Conservation (phyloP, 1,140 invertebrate species). For the Glossosoma conforme region DNA sequence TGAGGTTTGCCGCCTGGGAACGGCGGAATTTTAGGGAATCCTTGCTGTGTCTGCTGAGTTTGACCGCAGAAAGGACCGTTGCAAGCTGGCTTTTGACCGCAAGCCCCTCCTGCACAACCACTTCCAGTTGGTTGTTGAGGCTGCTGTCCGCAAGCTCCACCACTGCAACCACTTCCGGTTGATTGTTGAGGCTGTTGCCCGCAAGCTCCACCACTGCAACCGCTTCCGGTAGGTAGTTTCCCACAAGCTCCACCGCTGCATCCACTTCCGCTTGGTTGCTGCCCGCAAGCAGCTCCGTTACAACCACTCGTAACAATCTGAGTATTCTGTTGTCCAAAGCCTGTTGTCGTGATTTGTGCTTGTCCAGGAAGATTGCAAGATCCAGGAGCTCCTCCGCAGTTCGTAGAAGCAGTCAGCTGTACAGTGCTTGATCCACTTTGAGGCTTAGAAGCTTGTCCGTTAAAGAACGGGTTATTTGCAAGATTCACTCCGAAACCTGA, state of each 20-base stretch:
- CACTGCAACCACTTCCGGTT: constrained; percentile 8
- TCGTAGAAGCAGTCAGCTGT: constrained; percentile 9
- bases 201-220: not conserved
- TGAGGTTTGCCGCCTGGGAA: not conserved
- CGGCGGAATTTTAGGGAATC: constrained; percentile 3
- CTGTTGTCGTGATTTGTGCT: not conserved
- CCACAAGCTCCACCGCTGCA: not conserved
- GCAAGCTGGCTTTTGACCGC: constrained; percentile 4
- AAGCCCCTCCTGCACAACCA: constrained; percentile 1
- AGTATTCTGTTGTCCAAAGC: constrained; percentile 1
- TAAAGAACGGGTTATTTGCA: constrained; percentile 7
- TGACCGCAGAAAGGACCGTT: constrained; percentile 16
- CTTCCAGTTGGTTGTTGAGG: constrained; percentile 10
- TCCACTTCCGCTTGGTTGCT: not conserved
- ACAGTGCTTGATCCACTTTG: not conserved
- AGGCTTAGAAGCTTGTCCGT: constrained; percentile 5
- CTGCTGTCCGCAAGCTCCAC: constrained; percentile 4
- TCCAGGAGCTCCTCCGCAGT: constrained; percentile 6
- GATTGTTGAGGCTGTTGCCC: constrained; percentile 2
- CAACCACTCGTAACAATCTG: too few relatives aligned
- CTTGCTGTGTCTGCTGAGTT: constrained; percentile 15
- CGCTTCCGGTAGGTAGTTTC: not conserved
- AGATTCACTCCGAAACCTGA: too few relatives aligned
- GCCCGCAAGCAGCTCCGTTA: constrained; percentile 4
- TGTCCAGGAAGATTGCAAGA: not conserved